phyloP scores from a whole-genome alignment of 1,140 invertebrate genomes.

The Augochlora pura region DNA sequence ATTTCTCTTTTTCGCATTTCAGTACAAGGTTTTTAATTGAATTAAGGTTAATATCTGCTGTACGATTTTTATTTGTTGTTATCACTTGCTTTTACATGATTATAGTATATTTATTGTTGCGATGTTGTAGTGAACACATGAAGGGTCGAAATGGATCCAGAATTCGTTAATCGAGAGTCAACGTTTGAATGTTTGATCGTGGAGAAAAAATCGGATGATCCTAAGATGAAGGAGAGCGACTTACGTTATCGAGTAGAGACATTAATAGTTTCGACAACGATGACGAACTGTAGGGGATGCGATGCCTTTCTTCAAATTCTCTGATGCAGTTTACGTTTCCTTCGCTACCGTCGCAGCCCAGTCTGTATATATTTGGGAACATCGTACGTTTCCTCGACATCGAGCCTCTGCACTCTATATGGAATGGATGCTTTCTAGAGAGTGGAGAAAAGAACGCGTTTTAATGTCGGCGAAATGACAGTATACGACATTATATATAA shows the following conservation, averaged over 20 bases:
- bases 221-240: neutral
- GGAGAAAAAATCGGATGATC: too few relatives aligned
- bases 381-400: conserved; percentile 67
- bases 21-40: too few relatives aligned
- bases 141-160: too few relatives aligned
- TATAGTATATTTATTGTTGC: too few relatives aligned
- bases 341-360: conserved; percentile 47
- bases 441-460: neutral
- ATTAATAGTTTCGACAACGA: conserved; percentile 57
- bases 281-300: conserved; percentile 30
- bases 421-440: conserved; percentile 59
- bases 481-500: neutral
- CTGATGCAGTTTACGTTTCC: conserved; percentile 45
- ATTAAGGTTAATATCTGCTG: too few relatives aligned
- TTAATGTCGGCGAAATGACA: neutral
- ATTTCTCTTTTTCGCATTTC: too few relatives aligned
- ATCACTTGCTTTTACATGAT: too few relatives aligned
- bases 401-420: conserved; percentile 64
- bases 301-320: conserved; percentile 33
- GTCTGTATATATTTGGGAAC: conserved; percentile 12
- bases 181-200: too few relatives aligned
- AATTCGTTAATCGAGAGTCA: too few relatives aligned
- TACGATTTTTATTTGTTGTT: too few relatives aligned
- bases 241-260: conserved; percentile 61
- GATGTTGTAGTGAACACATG: too few relatives aligned